These are phyloP conservation scores for Drosophila ficusphila DNA, from an alignment of 1,140 invertebrate species.

Conservation along the genomic window DNA sequence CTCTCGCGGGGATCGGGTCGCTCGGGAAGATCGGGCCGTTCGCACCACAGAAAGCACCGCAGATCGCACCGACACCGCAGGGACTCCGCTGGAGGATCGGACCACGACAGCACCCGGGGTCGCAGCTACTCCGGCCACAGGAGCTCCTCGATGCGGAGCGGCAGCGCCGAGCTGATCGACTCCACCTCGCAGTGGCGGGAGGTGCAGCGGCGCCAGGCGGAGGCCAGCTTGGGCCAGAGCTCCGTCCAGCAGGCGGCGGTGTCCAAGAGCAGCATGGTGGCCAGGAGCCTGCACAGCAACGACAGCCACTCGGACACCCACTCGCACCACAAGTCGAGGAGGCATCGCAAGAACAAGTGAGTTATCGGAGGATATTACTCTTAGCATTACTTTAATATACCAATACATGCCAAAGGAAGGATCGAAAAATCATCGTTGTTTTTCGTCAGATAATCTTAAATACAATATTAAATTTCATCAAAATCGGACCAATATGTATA, in stretches of 20 bases:
- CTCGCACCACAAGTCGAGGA: slow-evolving; percentile 84
- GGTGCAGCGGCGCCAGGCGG: slow-evolving; percentile 90
- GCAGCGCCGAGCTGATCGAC: slow-evolving; percentile 90
- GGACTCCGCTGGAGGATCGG: slow-evolving; percentile 85
- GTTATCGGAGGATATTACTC: slow-evolving; percentile 2
- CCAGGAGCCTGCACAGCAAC: slow-evolving; percentile 85
- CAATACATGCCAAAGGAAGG: too few species aligned
- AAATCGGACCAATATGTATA: too few species aligned
- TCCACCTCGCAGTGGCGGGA: slow-evolving; percentile 94
- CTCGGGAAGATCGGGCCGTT: slow-evolving; percentile 89
- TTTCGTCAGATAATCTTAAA: too few species aligned
- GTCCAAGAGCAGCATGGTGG: slow-evolving; percentile 85
- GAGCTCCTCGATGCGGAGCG: slow-evolving; percentile 78
- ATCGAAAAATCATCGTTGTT: too few species aligned
- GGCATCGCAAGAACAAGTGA: slow-evolving; percentile 89
- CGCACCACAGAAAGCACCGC: slow-evolving; percentile 88
- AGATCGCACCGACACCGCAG: slow-evolving; percentile 87
- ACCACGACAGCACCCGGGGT: slow-evolving; percentile 85
- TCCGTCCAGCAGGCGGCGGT: slow-evolving; percentile 88
- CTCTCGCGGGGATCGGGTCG: slow-evolving; percentile 92
- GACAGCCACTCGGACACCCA: slow-evolving; percentile 85
- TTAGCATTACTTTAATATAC: too few species aligned
- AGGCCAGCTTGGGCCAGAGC: slow-evolving; percentile 85
- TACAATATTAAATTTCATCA: too few species aligned
- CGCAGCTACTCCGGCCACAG: slow-evolving; percentile 84